Conservation (phyloP, 1,140 invertebrate genomes). For the Ladona fulva region DNA sequence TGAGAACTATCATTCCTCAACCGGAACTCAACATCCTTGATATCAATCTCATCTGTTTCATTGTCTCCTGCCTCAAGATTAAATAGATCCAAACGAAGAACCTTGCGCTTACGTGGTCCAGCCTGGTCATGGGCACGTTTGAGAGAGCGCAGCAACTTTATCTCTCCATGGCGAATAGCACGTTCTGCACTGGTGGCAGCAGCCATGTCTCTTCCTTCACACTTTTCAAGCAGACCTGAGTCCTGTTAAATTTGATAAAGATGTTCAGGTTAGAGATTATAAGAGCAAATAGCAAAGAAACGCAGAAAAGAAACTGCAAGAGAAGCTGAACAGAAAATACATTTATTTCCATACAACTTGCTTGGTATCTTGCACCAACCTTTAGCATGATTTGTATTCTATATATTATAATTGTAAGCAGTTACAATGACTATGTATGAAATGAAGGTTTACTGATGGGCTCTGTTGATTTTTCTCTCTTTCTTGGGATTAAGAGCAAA, state of each 20-base stretch:
- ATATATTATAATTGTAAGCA: too few relatives aligned
- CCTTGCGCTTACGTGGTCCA: constrained; percentile 58
- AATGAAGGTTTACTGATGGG: too few relatives aligned
- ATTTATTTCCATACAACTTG: too few relatives aligned
- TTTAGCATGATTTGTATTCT: too few relatives aligned
- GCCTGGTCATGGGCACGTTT: constrained; percentile 58
- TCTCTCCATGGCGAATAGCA: constrained; percentile 70
- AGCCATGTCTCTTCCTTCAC: constrained; percentile 36
- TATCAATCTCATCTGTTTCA: constrained; percentile 51
- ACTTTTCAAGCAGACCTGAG: constrained; percentile 54
- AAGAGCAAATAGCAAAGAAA: neutral
- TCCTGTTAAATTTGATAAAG: constrained; percentile 39
- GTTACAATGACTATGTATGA: too few relatives aligned
- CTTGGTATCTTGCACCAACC: too few relatives aligned
- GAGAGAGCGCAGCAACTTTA: constrained; percentile 72
- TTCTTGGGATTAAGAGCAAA: too few relatives aligned
- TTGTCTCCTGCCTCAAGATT: constrained; percentile 39
- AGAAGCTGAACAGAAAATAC: too few relatives aligned
- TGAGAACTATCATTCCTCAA: constrained; percentile 62
- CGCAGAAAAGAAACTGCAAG: too few relatives aligned
- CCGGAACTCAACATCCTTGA: constrained; percentile 86
- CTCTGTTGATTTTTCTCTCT: too few relatives aligned
- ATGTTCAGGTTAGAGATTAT: constrained; percentile 17
- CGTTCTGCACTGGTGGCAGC: constrained; percentile 66
- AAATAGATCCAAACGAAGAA: constrained; percentile 54